Percentiles rank a stretch among this genome's conserved stretches.
Evolutionary conservation across 2,113 vertebrate genomes (phyloP).

Genomic region (Charina bottae): DNA sequence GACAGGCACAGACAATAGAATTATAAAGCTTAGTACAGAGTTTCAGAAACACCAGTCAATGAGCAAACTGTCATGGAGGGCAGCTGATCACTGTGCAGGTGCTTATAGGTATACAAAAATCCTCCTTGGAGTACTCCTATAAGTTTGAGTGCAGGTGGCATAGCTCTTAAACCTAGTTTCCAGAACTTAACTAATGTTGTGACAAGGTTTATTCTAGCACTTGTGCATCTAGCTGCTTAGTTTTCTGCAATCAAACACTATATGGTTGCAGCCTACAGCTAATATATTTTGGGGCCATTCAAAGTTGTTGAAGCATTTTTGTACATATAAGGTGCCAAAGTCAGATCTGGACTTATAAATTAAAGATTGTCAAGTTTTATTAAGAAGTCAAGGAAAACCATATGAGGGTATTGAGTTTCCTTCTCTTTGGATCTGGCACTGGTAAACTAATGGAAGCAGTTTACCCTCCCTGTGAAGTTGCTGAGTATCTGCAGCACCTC

Average conservation of each 20-base stretch:
- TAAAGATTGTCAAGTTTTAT: neutral
- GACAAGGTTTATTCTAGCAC: neutral
- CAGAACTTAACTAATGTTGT: neutral
- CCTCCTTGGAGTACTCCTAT: neutral
- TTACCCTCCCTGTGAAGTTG: slow-evolving; percentile 88
- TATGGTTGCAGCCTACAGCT: neutral
- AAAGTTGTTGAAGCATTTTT: neutral
- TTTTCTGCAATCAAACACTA: neutral
- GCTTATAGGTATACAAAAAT: neutral
- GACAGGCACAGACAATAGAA: neutral
- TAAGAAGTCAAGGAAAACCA: neutral
- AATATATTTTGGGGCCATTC: neutral
- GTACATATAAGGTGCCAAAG: neutral
- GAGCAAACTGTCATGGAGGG: neutral
- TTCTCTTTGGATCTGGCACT: slow-evolving; percentile 74
- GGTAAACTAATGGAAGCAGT: slow-evolving; percentile 83
- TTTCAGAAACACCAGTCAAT: neutral
- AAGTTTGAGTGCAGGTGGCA: neutral
- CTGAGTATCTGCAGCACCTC: slow-evolving; percentile 88
- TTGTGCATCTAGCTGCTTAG: neutral
- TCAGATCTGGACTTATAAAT: neutral
- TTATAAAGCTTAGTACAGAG: neutral
- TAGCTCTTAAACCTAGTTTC: neutral
- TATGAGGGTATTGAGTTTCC: slow-evolving; percentile 27
- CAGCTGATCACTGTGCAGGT: neutral